Percentiles rank a stretch among this genome's conserved stretches.
These are phyloP conservation scores for Corbicula japonica DNA, from an alignment of 2,888 invertebrate genomes.

Conservation along the genomic window DNA sequence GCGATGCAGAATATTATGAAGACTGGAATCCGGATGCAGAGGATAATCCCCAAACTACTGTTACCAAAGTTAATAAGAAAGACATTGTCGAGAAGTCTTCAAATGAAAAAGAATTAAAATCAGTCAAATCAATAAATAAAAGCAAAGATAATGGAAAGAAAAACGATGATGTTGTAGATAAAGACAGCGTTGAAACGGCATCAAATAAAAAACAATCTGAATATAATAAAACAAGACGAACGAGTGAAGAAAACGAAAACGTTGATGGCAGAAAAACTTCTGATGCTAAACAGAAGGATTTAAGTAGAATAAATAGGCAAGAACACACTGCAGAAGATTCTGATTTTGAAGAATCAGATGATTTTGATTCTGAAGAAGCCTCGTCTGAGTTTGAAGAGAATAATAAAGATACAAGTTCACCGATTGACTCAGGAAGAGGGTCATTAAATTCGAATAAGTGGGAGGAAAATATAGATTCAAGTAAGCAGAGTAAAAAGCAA, in stretches of 20 bases:
- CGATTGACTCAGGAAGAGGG: constrained; percentile 28
- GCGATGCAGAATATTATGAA: constrained; percentile 41
- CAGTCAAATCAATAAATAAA: not conserved
- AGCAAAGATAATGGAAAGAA: constrained; percentile 7
- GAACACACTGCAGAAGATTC: constrained; percentile 3
- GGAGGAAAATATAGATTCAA: not conserved
- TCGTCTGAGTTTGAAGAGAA: not conserved
- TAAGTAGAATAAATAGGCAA: not conserved
- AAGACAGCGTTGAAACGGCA: too few relatives aligned
- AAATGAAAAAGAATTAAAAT: constrained; percentile 1
- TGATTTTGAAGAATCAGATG: not conserved
- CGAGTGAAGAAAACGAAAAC: constrained; percentile 4
- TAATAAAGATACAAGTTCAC: not conserved
- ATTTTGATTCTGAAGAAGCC: constrained; percentile 4
- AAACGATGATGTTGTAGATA: constrained; percentile 1
- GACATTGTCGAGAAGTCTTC: not conserved
- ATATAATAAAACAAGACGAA: not conserved
- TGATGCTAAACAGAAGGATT: not conserved
- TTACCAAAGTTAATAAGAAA: constrained; percentile 25
- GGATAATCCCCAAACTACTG: constrained; percentile 49
- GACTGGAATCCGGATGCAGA: constrained; percentile 61
- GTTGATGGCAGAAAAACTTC: not conserved
- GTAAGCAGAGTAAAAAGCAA: not conserved
- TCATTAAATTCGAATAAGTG: constrained; percentile 18
- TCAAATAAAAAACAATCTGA: too few relatives aligned